phyloP scores from a whole-genome alignment of 2,113 vertebrate species.

The Dromiciops gliroides region DNA sequence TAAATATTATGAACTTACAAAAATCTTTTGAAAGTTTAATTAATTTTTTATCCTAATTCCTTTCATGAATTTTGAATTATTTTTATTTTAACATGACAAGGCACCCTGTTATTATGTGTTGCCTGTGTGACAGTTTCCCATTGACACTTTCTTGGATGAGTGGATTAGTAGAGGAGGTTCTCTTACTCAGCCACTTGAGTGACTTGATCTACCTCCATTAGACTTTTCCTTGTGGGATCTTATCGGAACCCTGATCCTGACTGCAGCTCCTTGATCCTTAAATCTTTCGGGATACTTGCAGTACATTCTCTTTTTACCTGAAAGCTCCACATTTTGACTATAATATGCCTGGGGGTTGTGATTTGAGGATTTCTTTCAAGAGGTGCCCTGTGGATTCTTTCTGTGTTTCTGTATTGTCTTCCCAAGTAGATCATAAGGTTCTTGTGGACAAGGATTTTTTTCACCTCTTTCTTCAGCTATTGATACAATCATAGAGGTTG shows the following conservation, averaged over 20 bases:
- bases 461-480: not conserved
- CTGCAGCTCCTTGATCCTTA: not conserved
- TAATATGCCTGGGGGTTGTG: not conserved
- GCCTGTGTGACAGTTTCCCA: not conserved
- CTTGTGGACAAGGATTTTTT: not conserved
- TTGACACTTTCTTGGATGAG: not conserved
- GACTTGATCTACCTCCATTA: not conserved
- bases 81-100: not conserved
- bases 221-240: not conserved
- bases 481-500: not conserved
- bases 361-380: not conserved
- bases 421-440: not conserved
- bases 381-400: not conserved
- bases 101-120: not conserved
- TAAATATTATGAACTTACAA: not conserved
- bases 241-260: not conserved
- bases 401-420: not conserved
- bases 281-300: not conserved
- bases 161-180: not conserved
- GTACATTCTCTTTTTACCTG: not conserved
- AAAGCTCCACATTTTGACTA: not conserved
- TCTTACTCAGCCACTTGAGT: not conserved
- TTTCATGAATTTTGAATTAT: not conserved
- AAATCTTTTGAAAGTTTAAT: not conserved
- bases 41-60: not conserved